phyloP scores from a whole-genome alignment of 1,140 invertebrate species.

The Chironomus striatipennis region DNA sequence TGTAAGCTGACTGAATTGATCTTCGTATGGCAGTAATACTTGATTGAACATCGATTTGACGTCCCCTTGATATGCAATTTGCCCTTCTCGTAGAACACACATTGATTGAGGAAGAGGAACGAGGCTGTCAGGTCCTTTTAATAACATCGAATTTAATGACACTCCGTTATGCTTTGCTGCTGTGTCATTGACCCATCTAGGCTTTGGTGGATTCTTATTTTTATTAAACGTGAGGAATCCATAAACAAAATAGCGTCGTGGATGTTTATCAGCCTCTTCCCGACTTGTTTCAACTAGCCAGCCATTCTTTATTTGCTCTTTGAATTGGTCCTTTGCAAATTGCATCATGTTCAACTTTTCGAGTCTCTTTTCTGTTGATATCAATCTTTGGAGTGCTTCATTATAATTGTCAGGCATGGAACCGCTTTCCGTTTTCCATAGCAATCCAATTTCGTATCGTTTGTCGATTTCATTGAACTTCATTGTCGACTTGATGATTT shows the following conservation, averaged over 20 bases:
- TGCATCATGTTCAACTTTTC: too few species aligned
- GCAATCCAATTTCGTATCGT: conserved; percentile 24
- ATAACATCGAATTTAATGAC: conserved; percentile 30
- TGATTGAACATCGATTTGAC: conserved; percentile 33
- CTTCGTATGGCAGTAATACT: conserved; percentile 30
- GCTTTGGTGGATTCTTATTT: neutral
- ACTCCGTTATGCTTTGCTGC: conserved; percentile 28
- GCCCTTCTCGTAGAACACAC: neutral
- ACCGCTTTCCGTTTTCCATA: conserved; percentile 25
- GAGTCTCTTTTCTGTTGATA: conserved; percentile 1
- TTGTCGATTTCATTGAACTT: neutral
- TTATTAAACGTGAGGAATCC: too few species aligned
- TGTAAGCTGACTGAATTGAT: conserved; percentile 29
- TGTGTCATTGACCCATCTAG: conserved; percentile 27
- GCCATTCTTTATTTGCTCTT: too few species aligned
- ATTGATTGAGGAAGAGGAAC: neutral
- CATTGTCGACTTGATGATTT: neutral
- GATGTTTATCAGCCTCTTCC: too few species aligned
- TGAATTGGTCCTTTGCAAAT: too few species aligned
- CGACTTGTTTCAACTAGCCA: too few species aligned
- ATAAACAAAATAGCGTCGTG: too few species aligned
- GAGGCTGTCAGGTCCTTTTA: conserved; percentile 22
- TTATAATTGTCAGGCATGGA: conserved; percentile 17
- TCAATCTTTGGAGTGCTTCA: conserved; percentile 24
- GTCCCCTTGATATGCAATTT: conserved; percentile 25